phyloP scores from a whole-genome alignment of 2,888 invertebrate species.

The Trimorus sp. region DNA sequence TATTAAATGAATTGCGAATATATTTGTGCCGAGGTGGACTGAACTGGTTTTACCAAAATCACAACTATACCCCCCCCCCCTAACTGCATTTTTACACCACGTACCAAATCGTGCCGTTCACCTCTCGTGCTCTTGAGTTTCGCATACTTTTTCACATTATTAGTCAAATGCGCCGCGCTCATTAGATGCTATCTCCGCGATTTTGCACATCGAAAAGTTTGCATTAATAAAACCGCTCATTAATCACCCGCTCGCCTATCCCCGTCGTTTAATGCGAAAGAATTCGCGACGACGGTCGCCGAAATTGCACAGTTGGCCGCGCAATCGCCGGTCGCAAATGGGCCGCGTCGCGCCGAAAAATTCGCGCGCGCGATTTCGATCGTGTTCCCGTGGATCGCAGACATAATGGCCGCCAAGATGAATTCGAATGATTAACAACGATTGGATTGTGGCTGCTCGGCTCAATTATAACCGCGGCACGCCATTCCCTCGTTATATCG shows the following conservation, averaged over 20 bases:
- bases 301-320: constrained; percentile 44
- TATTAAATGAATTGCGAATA: too few relatives aligned
- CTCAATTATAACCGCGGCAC: constrained; percentile 80
- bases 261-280: constrained; percentile 41
- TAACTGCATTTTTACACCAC: too few relatives aligned
- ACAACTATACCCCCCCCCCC: too few relatives aligned
- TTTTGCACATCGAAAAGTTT: constrained; percentile 63
- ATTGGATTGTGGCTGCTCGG: constrained; percentile 79
- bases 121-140: background rate
- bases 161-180: constrained; percentile 62
- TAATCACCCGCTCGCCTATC: constrained; percentile 45
- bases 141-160: constrained; percentile 52
- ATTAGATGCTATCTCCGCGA: constrained; percentile 53
- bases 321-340: constrained; percentile 62
- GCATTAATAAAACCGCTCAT: constrained; percentile 60
- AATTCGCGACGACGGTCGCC: constrained; percentile 21
- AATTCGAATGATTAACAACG: constrained; percentile 80
- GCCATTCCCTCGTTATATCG: constrained; percentile 81
- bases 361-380: constrained; percentile 62
- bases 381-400: constrained; percentile 63
- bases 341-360: constrained; percentile 68
- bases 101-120: too few relatives aligned
- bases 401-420: constrained; percentile 73
- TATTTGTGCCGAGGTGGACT: too few relatives aligned
- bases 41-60: too few relatives aligned